Evolutionary conservation across 1,140 invertebrate genomes (phyloP).

Genomic region (Batillaria attramentaria): DNA sequence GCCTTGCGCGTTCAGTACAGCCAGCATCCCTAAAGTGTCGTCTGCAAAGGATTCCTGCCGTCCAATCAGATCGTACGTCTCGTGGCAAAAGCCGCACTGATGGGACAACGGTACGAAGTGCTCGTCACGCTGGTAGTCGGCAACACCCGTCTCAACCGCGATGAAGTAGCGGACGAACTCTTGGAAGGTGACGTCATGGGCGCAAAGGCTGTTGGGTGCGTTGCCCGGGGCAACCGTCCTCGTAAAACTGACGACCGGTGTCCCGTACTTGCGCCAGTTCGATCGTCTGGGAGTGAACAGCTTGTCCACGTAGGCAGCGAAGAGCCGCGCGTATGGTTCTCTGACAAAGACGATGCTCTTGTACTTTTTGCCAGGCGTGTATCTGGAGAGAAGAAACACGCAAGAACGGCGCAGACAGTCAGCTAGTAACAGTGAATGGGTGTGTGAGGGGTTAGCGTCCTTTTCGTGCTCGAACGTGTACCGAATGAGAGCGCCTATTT

Average conservation of each 20-base stretch:
- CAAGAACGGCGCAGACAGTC: too few species aligned
- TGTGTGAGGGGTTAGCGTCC: too few species aligned
- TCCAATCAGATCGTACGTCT: not conserved
- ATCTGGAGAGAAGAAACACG: too few species aligned
- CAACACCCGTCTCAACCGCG: not conserved
- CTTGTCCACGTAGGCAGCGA: constrained; percentile 43
- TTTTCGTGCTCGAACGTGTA: not conserved
- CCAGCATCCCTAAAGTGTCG: constrained; percentile 6
- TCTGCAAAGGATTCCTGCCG: constrained; percentile 8
- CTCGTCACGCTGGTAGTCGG: not conserved
- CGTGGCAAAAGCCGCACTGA: not conserved
- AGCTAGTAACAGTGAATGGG: too few species aligned
- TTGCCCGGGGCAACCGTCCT: not conserved
- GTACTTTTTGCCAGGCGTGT: too few species aligned
- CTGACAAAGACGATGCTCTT: constrained; percentile 30
- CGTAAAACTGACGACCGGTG: not conserved
- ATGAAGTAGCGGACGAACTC: constrained; percentile 13
- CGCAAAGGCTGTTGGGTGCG: not conserved
- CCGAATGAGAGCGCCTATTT: not conserved
- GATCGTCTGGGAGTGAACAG: constrained; percentile 15
- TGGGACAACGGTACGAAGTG: constrained; percentile 5
- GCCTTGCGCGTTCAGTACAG: not conserved
- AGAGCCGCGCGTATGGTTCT: constrained; percentile 36
- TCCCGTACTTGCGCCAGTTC: not conserved
- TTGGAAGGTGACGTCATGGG: not conserved